Evolutionary conservation across 2,888 invertebrate species (phyloP), one percentile per base, ranked within the genome.

Genomic region (Crocallis elinguaria): DNA sequence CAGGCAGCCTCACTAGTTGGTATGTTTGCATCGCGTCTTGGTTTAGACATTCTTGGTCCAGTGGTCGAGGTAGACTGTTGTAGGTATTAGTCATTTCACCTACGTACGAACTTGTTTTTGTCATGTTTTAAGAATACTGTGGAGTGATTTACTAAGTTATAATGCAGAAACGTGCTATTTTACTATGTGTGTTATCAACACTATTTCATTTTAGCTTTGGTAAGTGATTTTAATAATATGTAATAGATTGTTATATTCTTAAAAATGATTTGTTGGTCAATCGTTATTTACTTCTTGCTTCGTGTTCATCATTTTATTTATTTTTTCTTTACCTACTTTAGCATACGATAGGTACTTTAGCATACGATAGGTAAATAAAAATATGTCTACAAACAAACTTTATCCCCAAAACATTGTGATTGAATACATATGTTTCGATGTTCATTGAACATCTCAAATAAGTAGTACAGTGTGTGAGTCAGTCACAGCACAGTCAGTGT

Each of bases 51-150:
- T 69, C 64, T 50, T 50, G 19, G 45, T 41, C 48, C 57, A 55
- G 56, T 54, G 63, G 54, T 69, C 49, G 57, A 54, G 46, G 39
- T 49, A 60, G 52, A 53, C 54, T 56, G 69, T 61, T 55, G 59
- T 63, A 37, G 49, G 29, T 32, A 33, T 52, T 36, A 50, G 44
- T 42, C 48, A 35, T 59, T 51, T 30, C 35, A 58, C 37, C 52
- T 42, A 45, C 59, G 27, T 49, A 49, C 33, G 51, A 54, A 49
- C 35, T 57, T n/a, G 25, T 30, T 25, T 39, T 54, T 37, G 13
- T 25, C 33, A 27, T 36, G 8, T 9, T 30, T 29, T 12, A 19
- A 12, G n/a, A 16, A 17, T 43, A 37, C 44, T 44, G 49, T 44
- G 23, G 53, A 50, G 51, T 67, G 65, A 41, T 17, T 11, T 17